phyloP scores from a whole-genome alignment of 2,888 invertebrate genomes.

The Drosophila paracracens region DNA sequence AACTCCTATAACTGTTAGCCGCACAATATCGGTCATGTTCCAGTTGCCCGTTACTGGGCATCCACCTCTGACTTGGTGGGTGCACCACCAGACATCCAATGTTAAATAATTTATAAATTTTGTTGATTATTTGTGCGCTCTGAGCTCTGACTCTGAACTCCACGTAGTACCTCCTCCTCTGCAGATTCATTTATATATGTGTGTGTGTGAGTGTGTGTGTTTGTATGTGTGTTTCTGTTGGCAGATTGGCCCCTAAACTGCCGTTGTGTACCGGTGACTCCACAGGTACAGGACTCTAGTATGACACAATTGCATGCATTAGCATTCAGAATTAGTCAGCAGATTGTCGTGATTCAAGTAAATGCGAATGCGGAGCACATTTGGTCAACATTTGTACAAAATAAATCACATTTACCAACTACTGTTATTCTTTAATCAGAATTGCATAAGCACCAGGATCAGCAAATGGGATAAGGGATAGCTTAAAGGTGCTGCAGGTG shows the following conservation, averaged over 20 bases:
- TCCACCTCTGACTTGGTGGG: conserved; percentile 77
- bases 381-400: conserved; percentile 57
- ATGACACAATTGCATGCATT: conserved; percentile 78
- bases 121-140: conserved; percentile 38
- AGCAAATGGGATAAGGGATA: conserved; percentile 13
- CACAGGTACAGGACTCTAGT: conserved; percentile 69
- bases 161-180: conserved; percentile 40
- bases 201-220: neutral
- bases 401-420: conserved; percentile 61
- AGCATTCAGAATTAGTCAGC: conserved; percentile 77
- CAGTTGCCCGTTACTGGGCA: conserved; percentile 71
- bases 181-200: neutral
- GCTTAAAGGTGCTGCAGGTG: conserved; percentile 56
- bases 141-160: conserved; percentile 47
- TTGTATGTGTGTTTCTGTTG: conserved; percentile 4
- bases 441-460: conserved; percentile 56
- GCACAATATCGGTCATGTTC: conserved; percentile 80
- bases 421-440: conserved; percentile 72
- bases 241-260: conserved; percentile 34
- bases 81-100: conserved; percentile 52
- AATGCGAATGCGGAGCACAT: conserved; percentile 40
- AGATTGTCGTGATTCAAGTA: conserved; percentile 55
- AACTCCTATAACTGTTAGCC: conserved; percentile 70
- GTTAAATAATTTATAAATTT: conserved; percentile 80
- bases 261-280: conserved; percentile 43